These are phyloP conservation scores for Paralvinella palmiformis DNA, from an alignment of 1,140 invertebrate genomes.

Conservation along the genomic window DNA sequence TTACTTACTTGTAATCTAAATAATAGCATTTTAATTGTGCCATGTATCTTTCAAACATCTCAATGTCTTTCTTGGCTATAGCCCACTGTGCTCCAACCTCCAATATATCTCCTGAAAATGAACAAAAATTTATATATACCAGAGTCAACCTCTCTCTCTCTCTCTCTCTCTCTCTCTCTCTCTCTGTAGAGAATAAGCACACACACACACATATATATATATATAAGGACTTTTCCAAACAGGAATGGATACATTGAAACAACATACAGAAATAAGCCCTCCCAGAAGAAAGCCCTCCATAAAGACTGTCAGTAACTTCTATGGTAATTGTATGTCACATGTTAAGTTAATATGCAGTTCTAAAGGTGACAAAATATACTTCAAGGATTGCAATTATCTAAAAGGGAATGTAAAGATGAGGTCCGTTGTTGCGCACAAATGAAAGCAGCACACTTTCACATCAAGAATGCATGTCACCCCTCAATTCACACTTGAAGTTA, in stretches of 20 bases:
- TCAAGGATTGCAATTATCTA: constrained; percentile 1
- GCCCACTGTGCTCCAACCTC: constrained; percentile 96
- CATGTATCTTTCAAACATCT: constrained; percentile 92
- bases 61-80: constrained; percentile 83
- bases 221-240: not conserved
- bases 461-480: too few species aligned
- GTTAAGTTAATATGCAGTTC: not conserved
- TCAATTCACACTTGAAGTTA: too few species aligned
- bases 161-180: too few species aligned
- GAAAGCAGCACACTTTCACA: not conserved
- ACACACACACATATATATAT: not conserved
- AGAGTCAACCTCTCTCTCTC: not conserved
- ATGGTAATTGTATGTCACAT: not conserved
- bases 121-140: not conserved
- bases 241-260: not conserved
- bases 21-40: constrained; percentile 96
- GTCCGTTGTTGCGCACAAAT: constrained; percentile 8
- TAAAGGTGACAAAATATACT: not conserved
- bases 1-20: constrained; percentile 75
- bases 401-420: not conserved
- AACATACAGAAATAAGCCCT: not conserved
- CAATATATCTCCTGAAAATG: constrained; percentile 67
- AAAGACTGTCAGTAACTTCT: not conserved
- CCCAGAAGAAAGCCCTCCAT: not conserved
- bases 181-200: not conserved